Evolutionary conservation across 2,888 invertebrate genomes (phyloP).

Genomic region (Scrobipalpa costella): DNA sequence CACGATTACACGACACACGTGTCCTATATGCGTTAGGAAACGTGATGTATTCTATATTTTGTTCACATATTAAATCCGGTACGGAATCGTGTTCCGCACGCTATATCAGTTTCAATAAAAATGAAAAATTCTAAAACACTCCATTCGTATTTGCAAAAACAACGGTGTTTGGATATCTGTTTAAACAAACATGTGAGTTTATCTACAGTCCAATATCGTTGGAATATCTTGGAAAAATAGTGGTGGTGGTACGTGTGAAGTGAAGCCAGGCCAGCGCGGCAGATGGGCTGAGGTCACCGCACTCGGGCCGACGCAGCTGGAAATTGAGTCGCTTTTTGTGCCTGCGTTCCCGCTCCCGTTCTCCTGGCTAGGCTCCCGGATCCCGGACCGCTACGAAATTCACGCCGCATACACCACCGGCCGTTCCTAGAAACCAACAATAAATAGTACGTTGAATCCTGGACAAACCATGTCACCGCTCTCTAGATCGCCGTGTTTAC

Average conservation of each 20-base stretch:
- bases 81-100: neutral
- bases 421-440: constrained; percentile 32
- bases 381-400: constrained; percentile 46
- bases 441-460: neutral
- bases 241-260: constrained; percentile 56
- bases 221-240: constrained; percentile 47
- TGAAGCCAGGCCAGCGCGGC: constrained; percentile 58
- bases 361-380: constrained; percentile 17
- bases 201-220: neutral
- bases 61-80: constrained; percentile 21
- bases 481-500: constrained; percentile 28
- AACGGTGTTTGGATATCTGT: neutral
- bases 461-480: constrained; percentile 9
- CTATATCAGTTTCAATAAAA: constrained; percentile 2
- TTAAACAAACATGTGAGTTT: neutral
- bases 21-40: neutral
- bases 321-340: constrained; percentile 64
- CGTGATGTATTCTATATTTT: constrained; percentile 25
- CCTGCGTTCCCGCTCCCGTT: constrained; percentile 37
- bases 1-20: neutral
- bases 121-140: constrained; percentile 2
- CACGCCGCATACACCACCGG: constrained; percentile 40
- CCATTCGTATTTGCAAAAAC: too few relatives aligned
- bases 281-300: constrained; percentile 73
- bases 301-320: constrained; percentile 64